Conservation (phyloP, 2,888 invertebrate species). For the Mycalesis mineus region DNA sequence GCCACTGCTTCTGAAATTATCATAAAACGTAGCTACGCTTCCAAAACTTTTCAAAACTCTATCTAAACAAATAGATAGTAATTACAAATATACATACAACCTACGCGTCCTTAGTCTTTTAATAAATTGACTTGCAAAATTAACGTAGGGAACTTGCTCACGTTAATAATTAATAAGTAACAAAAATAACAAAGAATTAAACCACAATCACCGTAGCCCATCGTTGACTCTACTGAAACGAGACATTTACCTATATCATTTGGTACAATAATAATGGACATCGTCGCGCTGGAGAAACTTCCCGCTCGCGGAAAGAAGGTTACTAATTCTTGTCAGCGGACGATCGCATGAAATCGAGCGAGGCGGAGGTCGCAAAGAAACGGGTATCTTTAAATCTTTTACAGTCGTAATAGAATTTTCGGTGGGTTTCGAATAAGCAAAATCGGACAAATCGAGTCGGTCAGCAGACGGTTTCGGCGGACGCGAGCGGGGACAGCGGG, state of each 20-base stretch:
- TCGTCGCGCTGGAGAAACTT: background rate
- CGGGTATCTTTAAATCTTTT: background rate
- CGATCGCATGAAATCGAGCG: background rate
- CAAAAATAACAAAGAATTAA: background rate
- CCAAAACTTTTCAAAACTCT: background rate
- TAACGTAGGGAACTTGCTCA: conserved; percentile 19
- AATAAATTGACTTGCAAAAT: conserved; percentile 25
- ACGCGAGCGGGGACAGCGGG: conserved; percentile 40
- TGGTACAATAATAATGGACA: conserved; percentile 3
- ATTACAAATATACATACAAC: conserved; percentile 24
- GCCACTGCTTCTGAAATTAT: conserved; percentile 12
- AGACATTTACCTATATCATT: conserved; percentile 8
- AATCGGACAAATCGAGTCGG: conserved; percentile 12
- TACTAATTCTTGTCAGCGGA: background rate
- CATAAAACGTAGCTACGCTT: conserved; percentile 1
- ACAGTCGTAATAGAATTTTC: conserved; percentile 19
- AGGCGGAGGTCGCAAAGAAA: conserved; percentile 6
- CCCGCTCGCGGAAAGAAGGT: background rate
- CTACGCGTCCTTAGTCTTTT: conserved; percentile 23
- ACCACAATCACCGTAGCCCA: conserved; percentile 11
- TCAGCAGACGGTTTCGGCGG: conserved; percentile 69
- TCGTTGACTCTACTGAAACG: conserved; percentile 22
- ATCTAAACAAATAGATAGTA: conserved; percentile 17
- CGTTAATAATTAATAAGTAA: conserved; percentile 8
- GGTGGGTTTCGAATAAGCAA: conserved; percentile 35